Percentiles rank a stretch among this genome's conserved stretches.
Conservation (phyloP, 2,888 invertebrate species). For the Acheta domesticus region DNA sequence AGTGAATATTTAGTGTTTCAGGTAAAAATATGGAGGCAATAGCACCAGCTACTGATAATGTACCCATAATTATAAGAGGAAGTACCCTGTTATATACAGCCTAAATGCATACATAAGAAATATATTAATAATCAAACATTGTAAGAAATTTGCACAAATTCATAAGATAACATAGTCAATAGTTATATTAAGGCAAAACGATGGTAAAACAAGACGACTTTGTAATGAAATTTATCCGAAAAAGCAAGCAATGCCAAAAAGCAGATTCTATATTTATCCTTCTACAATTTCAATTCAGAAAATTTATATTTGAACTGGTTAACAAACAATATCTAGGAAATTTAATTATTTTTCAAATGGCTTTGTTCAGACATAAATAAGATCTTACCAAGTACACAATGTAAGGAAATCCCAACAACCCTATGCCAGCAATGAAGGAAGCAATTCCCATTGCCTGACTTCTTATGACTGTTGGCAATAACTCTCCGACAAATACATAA, state of each 20-base stretch:
- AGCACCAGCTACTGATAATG: constrained; percentile 56
- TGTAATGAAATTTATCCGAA: too few relatives aligned
- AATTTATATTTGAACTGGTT: too few relatives aligned
- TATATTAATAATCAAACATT: background rate
- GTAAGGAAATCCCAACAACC: constrained; percentile 61
- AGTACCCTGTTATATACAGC: constrained; percentile 58
- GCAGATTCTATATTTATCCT: too few relatives aligned
- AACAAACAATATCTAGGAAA: too few relatives aligned
- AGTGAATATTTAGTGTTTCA: constrained; percentile 60
- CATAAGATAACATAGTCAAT: too few relatives aligned
- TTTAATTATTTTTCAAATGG: too few relatives aligned
- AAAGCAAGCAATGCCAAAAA: too few relatives aligned
- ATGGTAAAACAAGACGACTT: too few relatives aligned
- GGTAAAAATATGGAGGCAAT: constrained; percentile 59
- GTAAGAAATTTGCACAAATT: too few relatives aligned
- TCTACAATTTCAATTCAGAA: too few relatives aligned
- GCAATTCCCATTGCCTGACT: constrained; percentile 66
- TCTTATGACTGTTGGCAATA: constrained; percentile 62
- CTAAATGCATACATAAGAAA: constrained; percentile 43
- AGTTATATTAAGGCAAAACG: too few relatives aligned
- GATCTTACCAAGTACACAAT: constrained; percentile 55
- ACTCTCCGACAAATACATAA: constrained; percentile 66
- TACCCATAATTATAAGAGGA: constrained; percentile 60
- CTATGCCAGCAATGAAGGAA: constrained; percentile 61
- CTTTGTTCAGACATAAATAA: too few relatives aligned